Percentiles rank a stretch among this genome's conserved stretches.
These are phyloP conservation scores for Berghia stephanieae DNA, from an alignment of 1,140 invertebrate genomes.

Conservation along the genomic window DNA sequence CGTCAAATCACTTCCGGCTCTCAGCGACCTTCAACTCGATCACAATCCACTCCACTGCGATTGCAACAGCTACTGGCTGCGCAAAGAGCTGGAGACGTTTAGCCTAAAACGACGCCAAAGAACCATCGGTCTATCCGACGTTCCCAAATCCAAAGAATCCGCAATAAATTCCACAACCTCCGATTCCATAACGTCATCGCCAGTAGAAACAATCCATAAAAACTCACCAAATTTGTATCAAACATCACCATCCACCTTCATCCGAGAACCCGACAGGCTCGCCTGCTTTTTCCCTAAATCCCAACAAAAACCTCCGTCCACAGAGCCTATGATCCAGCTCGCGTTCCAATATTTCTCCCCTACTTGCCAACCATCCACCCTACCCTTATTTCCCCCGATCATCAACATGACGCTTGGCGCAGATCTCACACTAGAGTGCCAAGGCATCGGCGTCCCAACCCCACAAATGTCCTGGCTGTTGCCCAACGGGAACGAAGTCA, in stretches of 20 bases:
- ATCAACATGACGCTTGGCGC: slow-evolving; percentile 65
- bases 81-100: slow-evolving; percentile 20
- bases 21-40: slow-evolving; percentile 62
- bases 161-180: too few species aligned
- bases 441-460: slow-evolving; percentile 65
- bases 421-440: slow-evolving; percentile 65
- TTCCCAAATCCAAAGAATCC: too few species aligned
- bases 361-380: slow-evolving; percentile 59
- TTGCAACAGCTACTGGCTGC: slow-evolving; percentile 68
- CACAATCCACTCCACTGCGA: slow-evolving; percentile 69
- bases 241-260: too few species aligned
- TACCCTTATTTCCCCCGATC: slow-evolving; percentile 56
- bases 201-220: too few species aligned
- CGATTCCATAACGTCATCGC: too few species aligned
- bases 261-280: slow-evolving; percentile 58
- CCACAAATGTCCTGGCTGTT: slow-evolving; percentile 67
- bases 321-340: slow-evolving; percentile 56
- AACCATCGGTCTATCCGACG: too few species aligned
- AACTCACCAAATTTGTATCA: too few species aligned
- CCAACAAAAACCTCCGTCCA: slow-evolving; percentile 20
- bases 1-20: slow-evolving; percentile 47
- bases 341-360: slow-evolving; percentile 49
- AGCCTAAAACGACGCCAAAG: too few species aligned
- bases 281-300: slow-evolving; percentile 53
- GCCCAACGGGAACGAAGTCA: slow-evolving; percentile 62